phyloP scores from a whole-genome alignment of 2,797 vertebrate genomes.

The Peromyscus aztecus region DNA sequence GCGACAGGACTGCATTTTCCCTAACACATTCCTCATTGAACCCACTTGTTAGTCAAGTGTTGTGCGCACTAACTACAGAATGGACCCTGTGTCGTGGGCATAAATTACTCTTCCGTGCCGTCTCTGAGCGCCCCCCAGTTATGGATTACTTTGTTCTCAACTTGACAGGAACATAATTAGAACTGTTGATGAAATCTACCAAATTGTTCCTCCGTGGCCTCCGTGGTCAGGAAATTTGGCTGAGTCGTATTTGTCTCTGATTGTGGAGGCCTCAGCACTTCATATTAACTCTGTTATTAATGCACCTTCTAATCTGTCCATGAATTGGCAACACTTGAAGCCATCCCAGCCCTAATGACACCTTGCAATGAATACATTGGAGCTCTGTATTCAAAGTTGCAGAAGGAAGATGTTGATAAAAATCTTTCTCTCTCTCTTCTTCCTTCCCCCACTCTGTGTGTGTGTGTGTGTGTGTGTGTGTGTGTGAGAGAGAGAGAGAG shows the following conservation, averaged over 20 bases:
- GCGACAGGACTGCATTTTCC: constrained; percentile 80
- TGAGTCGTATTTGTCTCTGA: constrained; percentile 95
- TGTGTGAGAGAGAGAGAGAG: too few species aligned
- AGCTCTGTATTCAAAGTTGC: constrained; percentile 80
- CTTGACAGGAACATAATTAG: constrained; percentile 99
- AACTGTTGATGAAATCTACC: constrained; percentile 99
- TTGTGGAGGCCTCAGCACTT: constrained; percentile 93
- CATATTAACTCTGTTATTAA: constrained; percentile 96
- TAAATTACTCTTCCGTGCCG: constrained; percentile 91
- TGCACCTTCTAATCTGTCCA: constrained; percentile 94
- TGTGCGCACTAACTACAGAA: constrained; percentile 90
- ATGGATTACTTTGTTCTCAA: constrained; percentile 98
- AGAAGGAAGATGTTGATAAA: constrained; percentile 70
- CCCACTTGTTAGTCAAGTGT: constrained; percentile 91
- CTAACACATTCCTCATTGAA: constrained; percentile 88
- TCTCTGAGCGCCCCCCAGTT: constrained; percentile 92
- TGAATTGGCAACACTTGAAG: constrained; percentile 87
- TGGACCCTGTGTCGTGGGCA: constrained; percentile 89
- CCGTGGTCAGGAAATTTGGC: constrained; percentile 93
- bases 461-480: neutral
- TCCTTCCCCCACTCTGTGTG: neutral
- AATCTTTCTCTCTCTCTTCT: neutral
- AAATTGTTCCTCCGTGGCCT: constrained; percentile 96
- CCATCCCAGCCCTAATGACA: constrained; percentile 84
- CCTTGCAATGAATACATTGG: constrained; percentile 85